A percentile compares a stretch with the other conserved stretches of the same genome.
phyloP scores from a whole-genome alignment of 1,140 invertebrate genomes.

The Pseudomyrmex concolor region DNA sequence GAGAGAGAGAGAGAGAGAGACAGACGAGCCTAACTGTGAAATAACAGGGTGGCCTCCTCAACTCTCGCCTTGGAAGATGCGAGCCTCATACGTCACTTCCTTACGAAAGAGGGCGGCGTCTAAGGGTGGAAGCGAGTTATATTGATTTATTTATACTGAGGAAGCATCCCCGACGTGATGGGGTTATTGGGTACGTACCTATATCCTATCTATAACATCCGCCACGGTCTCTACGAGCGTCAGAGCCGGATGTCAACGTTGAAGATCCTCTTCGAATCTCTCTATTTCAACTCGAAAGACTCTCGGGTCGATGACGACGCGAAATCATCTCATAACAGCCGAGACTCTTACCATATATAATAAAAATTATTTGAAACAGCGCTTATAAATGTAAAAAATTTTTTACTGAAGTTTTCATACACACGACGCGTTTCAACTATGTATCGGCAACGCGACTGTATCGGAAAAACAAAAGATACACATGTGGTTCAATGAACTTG shows the following conservation, averaged over 20 bases:
- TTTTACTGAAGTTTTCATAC: neutral
- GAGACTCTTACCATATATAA: neutral
- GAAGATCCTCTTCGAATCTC: constrained; percentile 31
- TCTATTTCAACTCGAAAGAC: neutral
- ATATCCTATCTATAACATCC: constrained; percentile 62
- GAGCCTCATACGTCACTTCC: constrained; percentile 82
- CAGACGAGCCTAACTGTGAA: constrained; percentile 84
- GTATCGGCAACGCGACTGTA: neutral
- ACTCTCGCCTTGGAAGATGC: constrained; percentile 75
- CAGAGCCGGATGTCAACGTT: constrained; percentile 23
- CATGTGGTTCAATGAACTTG: neutral
- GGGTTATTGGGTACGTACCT: constrained; percentile 81
- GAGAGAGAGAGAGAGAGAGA: constrained; percentile 23
- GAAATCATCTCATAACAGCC: constrained; percentile 18
- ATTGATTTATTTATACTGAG: constrained; percentile 84
- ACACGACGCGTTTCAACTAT: neutral
- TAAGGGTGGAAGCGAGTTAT: constrained; percentile 75
- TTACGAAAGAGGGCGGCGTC: constrained; percentile 71
- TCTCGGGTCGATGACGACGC: constrained; percentile 21
- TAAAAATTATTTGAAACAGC: neutral
- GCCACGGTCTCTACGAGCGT: neutral
- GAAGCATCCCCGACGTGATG: constrained; percentile 73
- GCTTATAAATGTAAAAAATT: neutral
- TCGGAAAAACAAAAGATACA: neutral
- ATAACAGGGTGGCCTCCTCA: constrained; percentile 81